Evolutionary conservation across 2,797 vertebrate genomes (phyloP), one percentile per base, ranked within the genome.

Genomic region (Serranus cabrilla): DNA sequence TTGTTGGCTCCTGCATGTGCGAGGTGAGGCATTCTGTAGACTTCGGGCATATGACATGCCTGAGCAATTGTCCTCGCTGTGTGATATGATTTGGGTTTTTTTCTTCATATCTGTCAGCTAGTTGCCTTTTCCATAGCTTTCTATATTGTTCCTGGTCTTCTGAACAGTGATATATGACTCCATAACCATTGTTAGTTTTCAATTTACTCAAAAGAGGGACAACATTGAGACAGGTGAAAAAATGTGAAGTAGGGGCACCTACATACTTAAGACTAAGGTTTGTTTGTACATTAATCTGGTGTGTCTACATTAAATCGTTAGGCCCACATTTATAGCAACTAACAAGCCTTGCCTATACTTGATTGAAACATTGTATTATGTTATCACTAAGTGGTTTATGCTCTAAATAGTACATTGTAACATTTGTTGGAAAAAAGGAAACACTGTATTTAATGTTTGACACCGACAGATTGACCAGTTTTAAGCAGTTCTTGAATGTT

Each of bases 11-110:
- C 2, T 51, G 39, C 39, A 64, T 56, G 63, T 73, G 61, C 1
- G 10, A 80, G 42, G 34, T 50, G 50, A 61, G n/a, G 55, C 37
- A 17, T 75, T 52, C 14, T 66, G 66, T 20, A 20, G 66, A 59
- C 65, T 71, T 14, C 2, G 2, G 71, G 66, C 75, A 39, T 45
- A 56, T 65, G 61, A 77, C 47, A n/a, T n/a, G n/a, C n/a, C n/a
- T n/a, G 45, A 67, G 46, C n/a, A 37, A 18, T 27, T 65, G 16
- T 49, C 16, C 17, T 71, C n/a, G 21, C 11, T 23, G 14, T 34
- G 3, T 4, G 2, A 55, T 66, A n/a, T 27, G n/a, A 34, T 64
- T 63, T 76, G 27, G 21, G 31, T 21, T 74, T 2, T 46, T 57
- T 70, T 20, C 6, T 57, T 25, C 13, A 21, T 40, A 2, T 58